These are phyloP conservation scores for Morone saxatilis DNA, from an alignment of 2,113 vertebrate species.

Conservation along the genomic window DNA sequence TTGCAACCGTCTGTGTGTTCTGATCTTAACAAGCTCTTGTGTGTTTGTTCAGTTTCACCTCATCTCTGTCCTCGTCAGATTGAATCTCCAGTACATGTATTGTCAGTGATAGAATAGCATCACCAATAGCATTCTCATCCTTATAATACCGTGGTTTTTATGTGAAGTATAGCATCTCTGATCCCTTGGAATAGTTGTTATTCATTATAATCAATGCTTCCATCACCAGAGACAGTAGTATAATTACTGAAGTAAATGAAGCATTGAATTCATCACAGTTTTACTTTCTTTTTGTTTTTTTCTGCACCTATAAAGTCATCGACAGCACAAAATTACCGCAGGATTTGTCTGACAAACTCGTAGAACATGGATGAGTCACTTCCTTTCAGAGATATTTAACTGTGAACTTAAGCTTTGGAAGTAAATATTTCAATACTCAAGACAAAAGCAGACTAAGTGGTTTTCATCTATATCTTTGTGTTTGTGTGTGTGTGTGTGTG, in stretches of 20 bases:
- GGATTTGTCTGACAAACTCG: neutral
- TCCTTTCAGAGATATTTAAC: neutral
- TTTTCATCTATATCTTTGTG: constrained; percentile 6
- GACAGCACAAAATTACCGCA: neutral
- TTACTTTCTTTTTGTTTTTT: neutral
- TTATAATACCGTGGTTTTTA: neutral
- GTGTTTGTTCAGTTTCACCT: neutral
- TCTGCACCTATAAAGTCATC: neutral
- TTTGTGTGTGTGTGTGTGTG: constrained; percentile 39
- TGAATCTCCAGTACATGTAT: neutral
- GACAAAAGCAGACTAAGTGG: neutral
- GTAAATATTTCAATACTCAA: neutral
- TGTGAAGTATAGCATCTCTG: constrained; percentile 15
- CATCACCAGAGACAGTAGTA: constrained; percentile 22
- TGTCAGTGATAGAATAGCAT: neutral
- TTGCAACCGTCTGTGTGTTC: neutral
- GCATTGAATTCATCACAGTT: constrained; percentile 2
- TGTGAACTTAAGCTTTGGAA: neutral
- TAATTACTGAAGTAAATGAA: constrained; percentile 23
- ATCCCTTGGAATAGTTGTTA: neutral
- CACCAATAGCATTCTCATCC: neutral
- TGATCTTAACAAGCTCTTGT: neutral
- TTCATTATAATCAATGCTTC: constrained; percentile 26
- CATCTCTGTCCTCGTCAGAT: neutral
- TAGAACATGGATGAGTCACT: neutral